Evolutionary conservation across 2,888 invertebrate genomes (phyloP).

Genomic region (Drosophila diplacantha): DNA sequence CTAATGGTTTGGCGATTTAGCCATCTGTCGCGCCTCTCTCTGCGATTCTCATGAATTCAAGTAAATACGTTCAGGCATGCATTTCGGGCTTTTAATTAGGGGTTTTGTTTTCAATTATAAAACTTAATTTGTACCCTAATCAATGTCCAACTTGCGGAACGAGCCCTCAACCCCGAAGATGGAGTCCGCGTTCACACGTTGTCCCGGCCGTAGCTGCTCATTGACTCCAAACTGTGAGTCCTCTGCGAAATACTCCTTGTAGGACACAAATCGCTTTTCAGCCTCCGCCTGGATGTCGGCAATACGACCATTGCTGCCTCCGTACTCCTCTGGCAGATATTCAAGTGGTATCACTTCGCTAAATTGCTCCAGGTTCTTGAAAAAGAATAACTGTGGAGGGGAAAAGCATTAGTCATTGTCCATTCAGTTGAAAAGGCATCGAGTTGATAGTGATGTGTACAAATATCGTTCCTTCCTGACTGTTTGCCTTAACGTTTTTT

Average conservation of each 20-base stretch:
- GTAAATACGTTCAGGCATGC: not conserved
- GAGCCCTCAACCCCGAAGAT: constrained; percentile 71
- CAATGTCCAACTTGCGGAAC: constrained; percentile 72
- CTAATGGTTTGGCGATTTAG: constrained; percentile 22
- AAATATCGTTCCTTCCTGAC: not conserved
- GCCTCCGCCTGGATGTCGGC: constrained; percentile 52
- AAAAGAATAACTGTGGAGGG: constrained; percentile 79
- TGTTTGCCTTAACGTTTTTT: not conserved
- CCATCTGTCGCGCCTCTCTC: constrained; percentile 23
- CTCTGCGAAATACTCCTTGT: constrained; percentile 57
- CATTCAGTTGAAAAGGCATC: not conserved
- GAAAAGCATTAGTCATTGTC: not conserved
- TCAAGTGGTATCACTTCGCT: constrained; percentile 80
- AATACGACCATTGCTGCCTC: constrained; percentile 80
- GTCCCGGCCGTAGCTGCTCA: constrained; percentile 63
- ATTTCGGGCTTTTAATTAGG: constrained; percentile 29
- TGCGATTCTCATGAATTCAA: constrained; percentile 3
- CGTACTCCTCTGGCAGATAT: constrained; percentile 82
- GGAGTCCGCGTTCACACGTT: constrained; percentile 48
- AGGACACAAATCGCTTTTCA: constrained; percentile 51
- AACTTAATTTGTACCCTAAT: constrained; percentile 42
- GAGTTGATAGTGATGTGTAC: not conserved
- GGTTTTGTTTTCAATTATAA: not conserved
- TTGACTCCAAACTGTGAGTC: constrained; percentile 67
- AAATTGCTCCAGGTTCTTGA: constrained; percentile 71